A percentile compares a stretch with the other conserved stretches of the same genome.
These are phyloP conservation scores for Maccullochella peelii DNA, from an alignment of 2,113 vertebrate genomes.

Conservation along the genomic window DNA sequence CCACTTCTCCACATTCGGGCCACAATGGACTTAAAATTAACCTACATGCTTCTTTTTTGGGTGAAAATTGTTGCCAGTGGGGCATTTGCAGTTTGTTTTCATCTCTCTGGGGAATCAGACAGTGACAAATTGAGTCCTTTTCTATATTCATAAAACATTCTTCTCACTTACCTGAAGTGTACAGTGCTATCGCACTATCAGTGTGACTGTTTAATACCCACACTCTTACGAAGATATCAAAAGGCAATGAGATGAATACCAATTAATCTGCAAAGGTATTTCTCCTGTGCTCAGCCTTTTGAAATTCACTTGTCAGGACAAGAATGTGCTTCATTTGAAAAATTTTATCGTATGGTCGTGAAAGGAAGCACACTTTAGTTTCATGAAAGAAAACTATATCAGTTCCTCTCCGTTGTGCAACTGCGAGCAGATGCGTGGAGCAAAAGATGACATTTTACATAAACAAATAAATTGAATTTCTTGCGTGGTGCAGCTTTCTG, in stretches of 20 bases:
- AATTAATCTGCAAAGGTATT: constrained; percentile 39
- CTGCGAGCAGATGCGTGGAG: constrained; percentile 39
- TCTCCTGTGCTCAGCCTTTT: constrained; percentile 34
- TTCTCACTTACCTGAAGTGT: not conserved
- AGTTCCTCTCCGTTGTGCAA: constrained; percentile 34
- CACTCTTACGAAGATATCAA: not conserved
- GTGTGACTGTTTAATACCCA: constrained; percentile 19
- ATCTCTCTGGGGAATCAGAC: constrained; percentile 4
- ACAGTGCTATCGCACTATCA: not conserved
- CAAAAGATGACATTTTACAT: constrained; percentile 65
- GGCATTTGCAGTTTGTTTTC: not conserved
- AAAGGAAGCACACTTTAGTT: constrained; percentile 56
- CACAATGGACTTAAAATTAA: not conserved
- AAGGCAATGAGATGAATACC: constrained; percentile 31
- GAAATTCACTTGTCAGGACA: constrained; percentile 44
- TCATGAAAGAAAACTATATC: constrained; percentile 62
- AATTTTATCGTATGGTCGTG: constrained; percentile 23
- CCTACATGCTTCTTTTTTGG: not conserved
- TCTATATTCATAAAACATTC: constrained; percentile 2
- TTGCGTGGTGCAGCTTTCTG: constrained; percentile 27
- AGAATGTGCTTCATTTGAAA: constrained; percentile 38
- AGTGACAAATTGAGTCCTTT: constrained; percentile 14
- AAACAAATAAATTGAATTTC: constrained; percentile 76
- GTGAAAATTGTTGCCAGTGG: not conserved
- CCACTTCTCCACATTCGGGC: not conserved